Conservation (phyloP, 2,113 vertebrate genomes). For the Tamias sibiricus region DNA sequence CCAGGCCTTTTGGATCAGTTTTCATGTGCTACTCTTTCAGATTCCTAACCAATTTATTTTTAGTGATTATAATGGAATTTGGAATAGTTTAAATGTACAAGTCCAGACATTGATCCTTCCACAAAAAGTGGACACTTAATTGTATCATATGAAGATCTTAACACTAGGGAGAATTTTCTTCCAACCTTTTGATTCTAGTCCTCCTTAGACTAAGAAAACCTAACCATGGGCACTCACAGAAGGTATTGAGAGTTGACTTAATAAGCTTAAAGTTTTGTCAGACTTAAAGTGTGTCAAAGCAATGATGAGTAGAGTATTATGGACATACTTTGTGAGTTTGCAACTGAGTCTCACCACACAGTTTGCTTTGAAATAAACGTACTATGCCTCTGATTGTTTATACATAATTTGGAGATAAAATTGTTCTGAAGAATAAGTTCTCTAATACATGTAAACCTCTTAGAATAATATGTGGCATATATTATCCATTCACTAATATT, state of each 20-base stretch:
- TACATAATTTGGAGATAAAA: neutral
- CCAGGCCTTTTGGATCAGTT: accelerated
- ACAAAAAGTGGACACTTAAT: neutral
- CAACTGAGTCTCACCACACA: neutral
- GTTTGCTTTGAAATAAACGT: neutral
- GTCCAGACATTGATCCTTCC: accelerated
- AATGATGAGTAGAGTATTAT: neutral
- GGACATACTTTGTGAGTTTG: neutral
- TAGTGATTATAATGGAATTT: neutral
- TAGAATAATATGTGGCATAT: neutral
- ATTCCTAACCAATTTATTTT: neutral
- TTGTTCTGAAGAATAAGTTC: neutral
- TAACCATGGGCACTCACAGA: neutral
- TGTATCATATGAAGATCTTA: neutral
- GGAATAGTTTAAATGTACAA: neutral
- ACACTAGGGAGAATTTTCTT: neutral
- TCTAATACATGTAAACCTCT: neutral
- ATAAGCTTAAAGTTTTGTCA: neutral
- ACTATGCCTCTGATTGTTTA: neutral
- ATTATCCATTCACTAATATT: neutral
- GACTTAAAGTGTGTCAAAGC: neutral
- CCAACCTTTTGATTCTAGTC: neutral
- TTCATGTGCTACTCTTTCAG: neutral
- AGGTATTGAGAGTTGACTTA: neutral
- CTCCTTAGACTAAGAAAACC: too few relatives aligned